Conservation (phyloP, 2,797 vertebrate species). For the Acanthurus lineatus region DNA sequence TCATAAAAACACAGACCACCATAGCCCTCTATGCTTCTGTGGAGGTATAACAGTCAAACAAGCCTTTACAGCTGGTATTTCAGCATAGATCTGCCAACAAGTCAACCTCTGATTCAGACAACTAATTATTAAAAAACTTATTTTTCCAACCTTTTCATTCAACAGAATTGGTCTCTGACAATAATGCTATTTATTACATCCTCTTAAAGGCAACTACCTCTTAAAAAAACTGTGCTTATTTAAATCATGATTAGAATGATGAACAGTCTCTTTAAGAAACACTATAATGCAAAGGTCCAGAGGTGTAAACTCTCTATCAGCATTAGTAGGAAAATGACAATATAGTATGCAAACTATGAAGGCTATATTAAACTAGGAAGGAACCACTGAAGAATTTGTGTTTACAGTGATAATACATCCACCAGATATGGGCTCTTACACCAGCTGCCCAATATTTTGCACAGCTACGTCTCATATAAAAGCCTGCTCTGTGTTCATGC, state of each 20-base stretch:
- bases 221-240: neutral
- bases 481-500: neutral
- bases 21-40: constrained; percentile 60
- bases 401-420: neutral
- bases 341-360: neutral
- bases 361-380: neutral
- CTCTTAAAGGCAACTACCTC: neutral
- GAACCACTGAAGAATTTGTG: neutral
- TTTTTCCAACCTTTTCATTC: neutral
- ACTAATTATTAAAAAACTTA: neutral
- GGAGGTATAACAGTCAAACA: constrained; percentile 48
- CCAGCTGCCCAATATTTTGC: neutral
- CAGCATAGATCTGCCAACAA: neutral
- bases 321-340: neutral
- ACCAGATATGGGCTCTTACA: neutral
- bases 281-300: neutral
- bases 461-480: neutral
- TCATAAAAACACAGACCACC: constrained; percentile 7
- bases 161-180: neutral
- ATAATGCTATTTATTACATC: neutral
- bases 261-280: neutral
- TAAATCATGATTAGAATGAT: neutral
- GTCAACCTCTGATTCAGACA: neutral
- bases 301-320: neutral
- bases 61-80: constrained; percentile 4